These are phyloP conservation scores for Brachyhypopomus gauderio DNA, from an alignment of 2,113 vertebrate species.

Conservation along the genomic window DNA sequence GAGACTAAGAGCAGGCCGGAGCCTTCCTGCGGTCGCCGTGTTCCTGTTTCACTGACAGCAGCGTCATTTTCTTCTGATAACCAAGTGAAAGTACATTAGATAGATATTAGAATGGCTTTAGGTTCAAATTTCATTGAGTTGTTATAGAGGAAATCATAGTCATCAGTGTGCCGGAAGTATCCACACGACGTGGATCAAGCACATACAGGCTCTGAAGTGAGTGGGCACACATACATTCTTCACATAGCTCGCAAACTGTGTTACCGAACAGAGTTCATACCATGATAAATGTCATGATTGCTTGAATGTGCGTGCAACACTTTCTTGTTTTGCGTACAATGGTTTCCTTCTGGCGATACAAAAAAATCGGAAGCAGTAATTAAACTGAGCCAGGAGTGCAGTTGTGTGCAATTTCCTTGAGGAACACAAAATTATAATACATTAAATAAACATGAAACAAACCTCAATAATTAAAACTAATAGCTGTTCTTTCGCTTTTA, in stretches of 20 bases:
- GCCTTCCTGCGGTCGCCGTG: too few species aligned
- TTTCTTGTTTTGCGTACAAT: background rate
- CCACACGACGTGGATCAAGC: background rate
- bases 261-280: background rate
- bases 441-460: background rate
- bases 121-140: too few species aligned
- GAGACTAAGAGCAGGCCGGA: conserved; percentile 58
- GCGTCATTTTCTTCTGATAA: background rate
- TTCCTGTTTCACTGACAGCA: conserved; percentile 11
- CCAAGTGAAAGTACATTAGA: background rate
- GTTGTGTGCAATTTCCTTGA: background rate
- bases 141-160: background rate
- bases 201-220: background rate
- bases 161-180: background rate
- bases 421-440: conserved; percentile 4
- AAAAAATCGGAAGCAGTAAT: background rate
- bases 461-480: background rate
- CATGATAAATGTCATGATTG: background rate
- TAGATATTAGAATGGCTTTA: background rate
- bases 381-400: conserved; percentile 1
- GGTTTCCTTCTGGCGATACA: background rate
- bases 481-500: background rate
- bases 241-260: background rate
- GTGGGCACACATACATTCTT: background rate
- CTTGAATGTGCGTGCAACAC: background rate